Evolutionary conservation across 2,113 vertebrate genomes (phyloP), one percentile per base, ranked within the genome.

Genomic region (Camelus dromedarius): DNA sequence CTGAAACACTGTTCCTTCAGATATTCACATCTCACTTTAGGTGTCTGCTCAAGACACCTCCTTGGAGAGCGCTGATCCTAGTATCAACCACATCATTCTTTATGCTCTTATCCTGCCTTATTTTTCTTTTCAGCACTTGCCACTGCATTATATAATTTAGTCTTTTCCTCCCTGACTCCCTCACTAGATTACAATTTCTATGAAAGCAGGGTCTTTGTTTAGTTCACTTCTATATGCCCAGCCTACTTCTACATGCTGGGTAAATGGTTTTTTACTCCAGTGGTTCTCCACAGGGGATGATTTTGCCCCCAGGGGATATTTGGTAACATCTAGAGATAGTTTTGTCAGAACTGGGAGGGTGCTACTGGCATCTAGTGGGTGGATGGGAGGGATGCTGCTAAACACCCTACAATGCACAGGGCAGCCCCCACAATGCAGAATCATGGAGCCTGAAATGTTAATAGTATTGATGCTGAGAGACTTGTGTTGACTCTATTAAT

Each of bases 351-450:
- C 38, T 82, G 64, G 56, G 84, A 90, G 16, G n/a, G 18, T 92
- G 46, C 50, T 94, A 64, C 62, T 90, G 75, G 58, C 18, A 79
- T 82, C 73, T 66, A 69, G 86, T 93, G 87, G 58, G 82, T 93
- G 20, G 73, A 87, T 1, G 13, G 15, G 9, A 75, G 28, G 56
- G 76, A 80, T 80, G 48, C 75, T 48, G 30, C 24, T 77, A 46
- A 80, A 30, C n/a, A 85, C 19, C 18, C 12, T 90, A 62, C 50
- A 73, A 6, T 56, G 30, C 7, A 42, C 30, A n/a, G 48, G 32
- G 24, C 9, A 3, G 22, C 50, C 38, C 30, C 2, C 26, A 20
- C 35, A 54, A 48, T 64, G 82, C 42, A 56, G 28, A 84, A 81
- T 35, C 70, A 89, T 32, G 28, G 46, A 6, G 22, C 14, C 42